These are phyloP conservation scores for Latrodectus hesperus DNA, from an alignment of 2,888 invertebrate species.

Conservation along the genomic window DNA sequence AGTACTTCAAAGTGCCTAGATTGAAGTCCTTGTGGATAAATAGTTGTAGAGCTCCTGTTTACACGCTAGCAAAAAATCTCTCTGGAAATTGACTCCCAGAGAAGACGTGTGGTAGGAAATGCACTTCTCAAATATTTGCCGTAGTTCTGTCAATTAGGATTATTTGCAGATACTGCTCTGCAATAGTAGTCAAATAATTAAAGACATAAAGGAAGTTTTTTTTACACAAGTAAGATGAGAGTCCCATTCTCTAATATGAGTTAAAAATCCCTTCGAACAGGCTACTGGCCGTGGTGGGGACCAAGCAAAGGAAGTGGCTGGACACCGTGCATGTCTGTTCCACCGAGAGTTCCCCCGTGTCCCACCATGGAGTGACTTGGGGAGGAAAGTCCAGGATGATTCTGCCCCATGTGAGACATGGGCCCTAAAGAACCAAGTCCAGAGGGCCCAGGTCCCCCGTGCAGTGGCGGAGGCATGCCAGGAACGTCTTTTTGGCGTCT, in stretches of 20 bases:
- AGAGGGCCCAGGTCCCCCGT: constrained; percentile 69
- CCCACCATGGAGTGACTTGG: constrained; percentile 69
- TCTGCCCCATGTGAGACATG: constrained; percentile 69
- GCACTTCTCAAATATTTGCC: constrained; percentile 65
- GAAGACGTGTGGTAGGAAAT: constrained; percentile 27
- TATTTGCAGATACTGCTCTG: constrained; percentile 47
- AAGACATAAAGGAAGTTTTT: constrained; percentile 45
- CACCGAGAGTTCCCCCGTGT: constrained; percentile 65
- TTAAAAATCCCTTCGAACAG: constrained; percentile 69
- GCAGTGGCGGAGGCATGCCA: constrained; percentile 68
- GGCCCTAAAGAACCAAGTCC: constrained; percentile 69
- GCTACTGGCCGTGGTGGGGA: constrained; percentile 67
- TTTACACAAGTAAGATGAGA: constrained; percentile 37
- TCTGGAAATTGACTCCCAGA: constrained; percentile 25
- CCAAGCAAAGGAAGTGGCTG: constrained; percentile 69
- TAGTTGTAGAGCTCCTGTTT: constrained; percentile 5
- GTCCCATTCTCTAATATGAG: constrained; percentile 25
- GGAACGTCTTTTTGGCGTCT: constrained; percentile 80
- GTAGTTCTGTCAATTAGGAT: constrained; percentile 15
- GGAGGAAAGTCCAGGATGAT: constrained; percentile 69
- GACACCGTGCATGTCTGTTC: constrained; percentile 69
- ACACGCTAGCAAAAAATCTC: constrained; percentile 19
- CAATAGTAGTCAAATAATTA: constrained; percentile 31
- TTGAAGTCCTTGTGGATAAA: constrained; percentile 25
- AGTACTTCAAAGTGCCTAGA: constrained; percentile 12